phyloP scores from a whole-genome alignment of 2,888 invertebrate genomes.

The Agrotis ipsilon region DNA sequence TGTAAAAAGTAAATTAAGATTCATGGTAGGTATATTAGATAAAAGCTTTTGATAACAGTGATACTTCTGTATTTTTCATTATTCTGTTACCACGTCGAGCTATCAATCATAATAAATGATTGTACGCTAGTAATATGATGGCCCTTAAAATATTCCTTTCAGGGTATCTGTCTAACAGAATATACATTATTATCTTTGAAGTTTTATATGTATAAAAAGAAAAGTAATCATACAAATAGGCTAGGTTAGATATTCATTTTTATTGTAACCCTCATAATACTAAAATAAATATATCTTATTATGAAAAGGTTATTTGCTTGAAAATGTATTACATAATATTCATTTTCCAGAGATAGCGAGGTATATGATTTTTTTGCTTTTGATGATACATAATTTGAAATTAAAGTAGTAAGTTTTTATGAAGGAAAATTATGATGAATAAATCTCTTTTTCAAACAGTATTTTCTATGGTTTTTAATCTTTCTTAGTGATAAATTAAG shows the following conservation, averaged over 20 bases:
- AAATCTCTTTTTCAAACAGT: no score
- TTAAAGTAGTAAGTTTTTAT: background rate
- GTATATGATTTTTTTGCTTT: background rate
- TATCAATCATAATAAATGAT: slow-evolving; percentile 58
- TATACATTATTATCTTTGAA: slow-evolving; percentile 28
- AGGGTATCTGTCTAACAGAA: slow-evolving; percentile 45
- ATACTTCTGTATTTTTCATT: slow-evolving; percentile 25
- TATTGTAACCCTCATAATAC: background rate
- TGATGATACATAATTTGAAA: background rate
- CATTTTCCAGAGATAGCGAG: background rate
- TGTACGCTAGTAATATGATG: slow-evolving; percentile 31
- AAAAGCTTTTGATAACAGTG: background rate
- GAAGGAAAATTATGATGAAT: background rate
- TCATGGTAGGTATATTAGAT: no score
- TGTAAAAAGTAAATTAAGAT: no score
- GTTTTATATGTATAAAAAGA: slow-evolving; percentile 1
- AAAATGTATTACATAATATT: background rate
- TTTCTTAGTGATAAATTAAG: no score
- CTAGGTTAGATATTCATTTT: slow-evolving; percentile 7
- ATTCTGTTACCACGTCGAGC: background rate
- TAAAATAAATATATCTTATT: slow-evolving; percentile 14
- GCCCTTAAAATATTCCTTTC: slow-evolving; percentile 52
- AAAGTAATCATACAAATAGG: background rate
- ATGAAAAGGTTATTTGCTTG: background rate
- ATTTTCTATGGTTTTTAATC: no score